Conservation (phyloP, 2,888 invertebrate genomes). For the Caenorhabditis zanzibari region DNA sequence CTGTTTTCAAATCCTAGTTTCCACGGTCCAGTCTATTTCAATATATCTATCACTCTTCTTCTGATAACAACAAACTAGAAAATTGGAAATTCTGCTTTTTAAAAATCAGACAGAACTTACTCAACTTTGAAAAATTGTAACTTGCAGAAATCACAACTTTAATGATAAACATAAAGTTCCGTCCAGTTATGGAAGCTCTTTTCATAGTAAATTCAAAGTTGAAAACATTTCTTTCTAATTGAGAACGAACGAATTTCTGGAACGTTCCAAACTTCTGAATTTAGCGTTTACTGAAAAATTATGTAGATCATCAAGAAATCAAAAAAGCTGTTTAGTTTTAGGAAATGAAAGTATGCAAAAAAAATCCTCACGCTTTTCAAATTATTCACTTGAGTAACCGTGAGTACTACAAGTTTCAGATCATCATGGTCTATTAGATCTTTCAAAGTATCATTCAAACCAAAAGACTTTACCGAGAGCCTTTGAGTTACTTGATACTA, state of each 20-base stretch:
- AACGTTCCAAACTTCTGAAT: no score
- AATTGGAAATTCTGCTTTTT: not conserved
- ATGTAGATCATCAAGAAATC: no score
- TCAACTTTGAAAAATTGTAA: conserved; percentile 10
- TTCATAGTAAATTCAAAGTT: not conserved
- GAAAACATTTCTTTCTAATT: no score
- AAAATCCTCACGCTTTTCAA: conserved; percentile 5
- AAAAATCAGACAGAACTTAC: not conserved
- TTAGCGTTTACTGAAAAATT: no score
- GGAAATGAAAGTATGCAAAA: conserved; percentile 13
- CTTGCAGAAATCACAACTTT: conserved; percentile 19
- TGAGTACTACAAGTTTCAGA: conserved; percentile 17
- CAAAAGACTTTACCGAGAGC: no score
- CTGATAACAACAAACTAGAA: conserved; percentile 24
- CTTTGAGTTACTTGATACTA: not conserved
- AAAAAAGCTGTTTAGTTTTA: not conserved
- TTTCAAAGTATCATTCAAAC: no score
- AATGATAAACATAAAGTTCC: not conserved
- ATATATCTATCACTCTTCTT: no score
- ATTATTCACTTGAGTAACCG: conserved; percentile 18
- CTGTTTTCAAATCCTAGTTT: no score
- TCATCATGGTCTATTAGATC: conserved; percentile 23
- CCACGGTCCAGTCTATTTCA: no score
- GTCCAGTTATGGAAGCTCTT: not conserved
- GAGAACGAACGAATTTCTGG: no score